Evolutionary conservation across 2,888 invertebrate genomes (phyloP), one percentile per base, ranked within the genome.

Genomic region (Idaea dimidiata): DNA sequence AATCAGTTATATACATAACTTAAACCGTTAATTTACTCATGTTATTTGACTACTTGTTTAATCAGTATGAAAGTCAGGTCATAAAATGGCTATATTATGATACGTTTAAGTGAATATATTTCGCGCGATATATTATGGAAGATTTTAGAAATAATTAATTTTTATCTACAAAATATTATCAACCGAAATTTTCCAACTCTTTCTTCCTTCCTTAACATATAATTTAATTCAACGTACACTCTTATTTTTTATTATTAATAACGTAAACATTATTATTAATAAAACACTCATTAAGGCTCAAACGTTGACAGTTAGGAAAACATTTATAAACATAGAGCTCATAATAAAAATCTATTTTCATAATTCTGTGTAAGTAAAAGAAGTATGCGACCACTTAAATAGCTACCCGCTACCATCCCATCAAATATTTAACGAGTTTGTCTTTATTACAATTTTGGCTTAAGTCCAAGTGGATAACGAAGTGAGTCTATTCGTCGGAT

Each of bases 381-480:
- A 64, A 62, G 65, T 69, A 68, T 70, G 65, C 61, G 69, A 72
- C 71, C 73, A 76, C 76, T 76, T 81, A 83, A 82, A 84, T 83
- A 83, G 80, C 78, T 72, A 75, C 74, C 75, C 82, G 80, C 78
- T 72, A 75, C 74, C 75, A 75, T 79, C 79, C 81, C 79, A 81
- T 86, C 84, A 82, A 82, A 84, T 81, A 81, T 85, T 88, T 87
- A 90, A 89, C 87, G 86, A 87, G 87, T 81, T 72, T 74, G 74
- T 84, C 84, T 89, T 89, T 87, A 89, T 89, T 84, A 89, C 86
- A 83, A 81, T 83, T 89, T 89, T 91, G 91, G 91, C 89, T 82
- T 72, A 67, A 72, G 75, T 88, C 90, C 91, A 91, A 81, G 76
- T 75, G 79, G 80, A 82, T 85, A 86, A 86, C 84, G 83, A 83